Percentiles rank a stretch among this genome's conserved stretches.
phyloP scores from a whole-genome alignment of 2,888 invertebrate species.

The Lepidocyrtoides sp. region DNA sequence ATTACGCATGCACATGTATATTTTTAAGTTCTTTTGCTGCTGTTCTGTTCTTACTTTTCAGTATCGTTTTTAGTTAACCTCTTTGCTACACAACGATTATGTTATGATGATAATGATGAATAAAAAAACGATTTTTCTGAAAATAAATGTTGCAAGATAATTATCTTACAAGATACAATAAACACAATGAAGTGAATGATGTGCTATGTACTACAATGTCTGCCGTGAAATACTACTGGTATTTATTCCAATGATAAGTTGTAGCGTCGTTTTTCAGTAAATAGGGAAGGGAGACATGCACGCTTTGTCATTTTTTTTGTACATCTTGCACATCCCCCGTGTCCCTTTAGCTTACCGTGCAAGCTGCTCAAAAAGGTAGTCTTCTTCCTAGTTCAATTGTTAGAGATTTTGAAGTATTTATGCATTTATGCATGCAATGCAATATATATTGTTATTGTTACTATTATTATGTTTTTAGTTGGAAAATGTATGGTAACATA shows the following conservation, averaged over 20 bases:
- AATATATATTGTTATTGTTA: neutral
- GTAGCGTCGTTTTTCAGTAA: neutral
- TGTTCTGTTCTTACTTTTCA: neutral
- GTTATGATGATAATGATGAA: neutral
- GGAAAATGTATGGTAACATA: neutral
- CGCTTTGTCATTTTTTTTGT: neutral
- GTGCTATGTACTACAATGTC: neutral
- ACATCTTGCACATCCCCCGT: constrained; percentile 2
- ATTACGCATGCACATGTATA: constrained; percentile 54
- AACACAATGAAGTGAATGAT: constrained; percentile 43
- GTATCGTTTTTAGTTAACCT: neutral
- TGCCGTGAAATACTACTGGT: too few relatives aligned
- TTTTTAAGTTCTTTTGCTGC: constrained; percentile 37
- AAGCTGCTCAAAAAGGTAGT: neutral
- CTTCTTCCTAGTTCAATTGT: constrained; percentile 54
- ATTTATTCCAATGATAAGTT: neutral
- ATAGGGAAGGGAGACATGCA: neutral
- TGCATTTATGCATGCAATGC: neutral
- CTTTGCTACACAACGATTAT: neutral
- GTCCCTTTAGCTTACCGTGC: neutral
- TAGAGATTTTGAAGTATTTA: neutral
- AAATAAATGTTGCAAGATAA: constrained; percentile 42
- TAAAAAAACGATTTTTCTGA: constrained; percentile 21
- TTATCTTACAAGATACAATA: constrained; percentile 39
- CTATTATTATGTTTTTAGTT: neutral